Percentiles rank a stretch among this genome's conserved stretches.
Conservation (phyloP, 1,140 invertebrate genomes). For the Tetramorium simillimum region DNA sequence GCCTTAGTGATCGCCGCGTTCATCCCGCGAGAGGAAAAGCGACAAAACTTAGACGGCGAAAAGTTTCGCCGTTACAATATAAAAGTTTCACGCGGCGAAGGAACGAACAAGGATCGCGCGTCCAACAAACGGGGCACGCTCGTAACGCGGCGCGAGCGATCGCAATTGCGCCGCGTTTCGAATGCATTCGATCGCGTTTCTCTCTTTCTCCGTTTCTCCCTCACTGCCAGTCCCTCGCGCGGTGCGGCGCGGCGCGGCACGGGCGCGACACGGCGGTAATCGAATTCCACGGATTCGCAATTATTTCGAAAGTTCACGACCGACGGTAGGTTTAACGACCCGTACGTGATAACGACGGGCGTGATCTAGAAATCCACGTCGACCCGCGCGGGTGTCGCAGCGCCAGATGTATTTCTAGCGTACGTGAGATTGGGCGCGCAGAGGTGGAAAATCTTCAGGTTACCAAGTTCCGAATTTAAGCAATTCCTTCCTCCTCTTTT, state of each 20-base stretch:
- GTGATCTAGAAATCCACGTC: constrained; percentile 34
- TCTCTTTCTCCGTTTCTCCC: background rate
- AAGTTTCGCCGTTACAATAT: constrained; percentile 66
- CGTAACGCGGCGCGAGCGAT: constrained; percentile 18
- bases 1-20: constrained; percentile 21
- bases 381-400: background rate
- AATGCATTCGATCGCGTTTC: constrained; percentile 42
- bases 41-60: constrained; percentile 62
- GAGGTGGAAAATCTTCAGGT: background rate
- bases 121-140: constrained; percentile 7
- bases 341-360: constrained; percentile 58
- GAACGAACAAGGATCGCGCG: constrained; percentile 17
- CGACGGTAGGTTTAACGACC: constrained; percentile 57
- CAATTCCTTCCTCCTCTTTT: background rate
- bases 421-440: constrained; percentile 31
- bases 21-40: constrained; percentile 34
- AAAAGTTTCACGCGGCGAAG: constrained; percentile 47
- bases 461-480: background rate
- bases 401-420: constrained; percentile 47
- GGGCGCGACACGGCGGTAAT: constrained; percentile 36
- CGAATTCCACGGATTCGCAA: constrained; percentile 65
- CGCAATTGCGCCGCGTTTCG: constrained; percentile 29
- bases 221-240: background rate
- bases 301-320: constrained; percentile 60
- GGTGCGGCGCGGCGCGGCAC: background rate